These are phyloP conservation scores for Gymnobelideus leadbeateri DNA, from an alignment of 2,113 vertebrate genomes.

Conservation along the genomic window DNA sequence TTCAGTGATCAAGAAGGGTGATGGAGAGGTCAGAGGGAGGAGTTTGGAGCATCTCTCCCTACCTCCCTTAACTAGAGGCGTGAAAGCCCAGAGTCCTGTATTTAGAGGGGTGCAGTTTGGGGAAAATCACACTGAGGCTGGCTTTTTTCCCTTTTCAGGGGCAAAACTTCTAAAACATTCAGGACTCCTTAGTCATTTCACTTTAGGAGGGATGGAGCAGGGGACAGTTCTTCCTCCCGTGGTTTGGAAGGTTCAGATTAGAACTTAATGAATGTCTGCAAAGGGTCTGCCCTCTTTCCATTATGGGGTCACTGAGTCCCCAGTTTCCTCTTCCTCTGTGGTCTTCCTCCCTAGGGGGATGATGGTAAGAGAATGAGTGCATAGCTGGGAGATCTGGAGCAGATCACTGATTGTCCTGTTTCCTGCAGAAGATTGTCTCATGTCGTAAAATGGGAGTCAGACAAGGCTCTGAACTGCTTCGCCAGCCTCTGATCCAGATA, in stretches of 20 bases:
- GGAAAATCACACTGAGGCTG: neutral
- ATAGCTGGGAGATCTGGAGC: neutral
- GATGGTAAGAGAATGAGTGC: neutral
- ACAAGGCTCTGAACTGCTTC: neutral
- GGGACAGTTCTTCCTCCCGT: neutral
- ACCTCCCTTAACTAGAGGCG: neutral
- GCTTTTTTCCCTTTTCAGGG: slow-evolving; percentile 15
- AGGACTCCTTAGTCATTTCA: neutral
- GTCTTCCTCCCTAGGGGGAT: neutral
- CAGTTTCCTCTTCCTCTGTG: neutral
- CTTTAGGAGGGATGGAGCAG: neutral
- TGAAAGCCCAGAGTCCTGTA: neutral
- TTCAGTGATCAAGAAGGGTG: neutral
- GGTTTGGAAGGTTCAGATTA: neutral
- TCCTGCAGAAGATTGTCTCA: neutral
- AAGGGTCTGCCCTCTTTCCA: neutral
- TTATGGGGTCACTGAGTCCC: neutral
- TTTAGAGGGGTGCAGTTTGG: slow-evolving; percentile 8
- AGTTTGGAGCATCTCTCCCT: slow-evolving; percentile 8
- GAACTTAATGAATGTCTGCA: neutral
- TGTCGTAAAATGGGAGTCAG: neutral
- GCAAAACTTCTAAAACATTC: slow-evolving; percentile 1
- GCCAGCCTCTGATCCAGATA: neutral
- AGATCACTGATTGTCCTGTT: neutral
- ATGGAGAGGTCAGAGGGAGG: slow-evolving; percentile 56